These are phyloP conservation scores for Drosophila mettleri DNA, from an alignment of 2,888 invertebrate species.

Conservation along the genomic window DNA sequence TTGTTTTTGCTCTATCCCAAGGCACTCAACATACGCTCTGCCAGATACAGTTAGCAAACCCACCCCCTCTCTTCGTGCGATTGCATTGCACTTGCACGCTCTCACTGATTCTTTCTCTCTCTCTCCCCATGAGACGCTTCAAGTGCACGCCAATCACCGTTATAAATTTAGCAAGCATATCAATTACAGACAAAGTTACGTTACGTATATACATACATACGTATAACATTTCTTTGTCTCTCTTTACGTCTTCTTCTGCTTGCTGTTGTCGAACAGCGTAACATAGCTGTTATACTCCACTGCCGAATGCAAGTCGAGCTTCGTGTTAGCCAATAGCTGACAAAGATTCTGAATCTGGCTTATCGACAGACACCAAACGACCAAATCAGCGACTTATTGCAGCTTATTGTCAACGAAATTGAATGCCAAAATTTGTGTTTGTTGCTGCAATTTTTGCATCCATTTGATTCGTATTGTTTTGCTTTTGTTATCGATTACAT, in stretches of 20 bases:
- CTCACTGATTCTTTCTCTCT: neutral
- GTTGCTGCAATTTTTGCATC: constrained; percentile 7
- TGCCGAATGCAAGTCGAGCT: constrained; percentile 12
- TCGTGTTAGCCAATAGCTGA: constrained; percentile 42
- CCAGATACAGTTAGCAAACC: neutral
- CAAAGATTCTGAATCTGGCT: constrained; percentile 40
- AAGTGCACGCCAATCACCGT: neutral
- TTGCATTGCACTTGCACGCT: neutral
- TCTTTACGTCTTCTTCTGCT: no score
- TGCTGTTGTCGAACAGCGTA: neutral
- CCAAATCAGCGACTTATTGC: constrained; percentile 51
- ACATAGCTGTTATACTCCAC: neutral
- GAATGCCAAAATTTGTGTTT: constrained; percentile 70
- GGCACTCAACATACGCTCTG: neutral
- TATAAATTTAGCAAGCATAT: neutral
- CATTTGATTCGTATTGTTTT: constrained; percentile 26
- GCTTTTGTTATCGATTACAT: constrained; percentile 37
- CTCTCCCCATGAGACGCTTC: neutral
- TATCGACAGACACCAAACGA: constrained; percentile 50
- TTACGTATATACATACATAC: no score
- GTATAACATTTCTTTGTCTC: no score
- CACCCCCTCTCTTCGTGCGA: neutral
- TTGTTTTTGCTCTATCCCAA: constrained; percentile 7
- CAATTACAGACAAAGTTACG: neutral
- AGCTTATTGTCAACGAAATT: constrained; percentile 46